These are phyloP conservation scores for Sialis fuliginosa DNA, from an alignment of 2,888 invertebrate genomes.

Conservation along the genomic window DNA sequence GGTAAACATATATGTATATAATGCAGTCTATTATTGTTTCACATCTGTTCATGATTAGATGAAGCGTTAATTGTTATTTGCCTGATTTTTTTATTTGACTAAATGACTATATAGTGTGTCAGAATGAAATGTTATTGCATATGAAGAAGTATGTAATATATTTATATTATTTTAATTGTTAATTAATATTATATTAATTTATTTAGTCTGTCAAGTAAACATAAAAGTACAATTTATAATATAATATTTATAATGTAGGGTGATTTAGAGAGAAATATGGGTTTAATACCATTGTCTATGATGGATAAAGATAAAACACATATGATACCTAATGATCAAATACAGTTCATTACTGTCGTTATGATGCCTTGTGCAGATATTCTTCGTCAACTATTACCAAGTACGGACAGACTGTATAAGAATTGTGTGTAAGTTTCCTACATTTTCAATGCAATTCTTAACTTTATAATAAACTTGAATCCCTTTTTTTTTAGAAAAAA, in stretches of 20 bases:
- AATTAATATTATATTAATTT: not conserved
- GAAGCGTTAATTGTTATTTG: not conserved
- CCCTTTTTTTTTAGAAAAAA: constrained; percentile 25
- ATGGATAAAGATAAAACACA: constrained; percentile 40
- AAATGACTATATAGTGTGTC: not conserved
- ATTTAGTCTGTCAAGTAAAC: not conserved
- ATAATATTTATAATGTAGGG: constrained; percentile 27
- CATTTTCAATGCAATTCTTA: not conserved
- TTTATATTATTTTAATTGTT: constrained; percentile 1
- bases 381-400: constrained; percentile 32
- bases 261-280: constrained; percentile 37
- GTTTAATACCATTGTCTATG: constrained; percentile 38
- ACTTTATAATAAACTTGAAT: not conserved
- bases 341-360: constrained; percentile 39
- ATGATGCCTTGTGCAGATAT: constrained; percentile 38
- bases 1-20: constrained; percentile 17
- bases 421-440: constrained; percentile 28
- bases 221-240: not conserved
- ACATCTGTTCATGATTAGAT: not conserved
- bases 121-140: not conserved
- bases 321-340: constrained; percentile 42
- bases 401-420: constrained; percentile 29
- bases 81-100: not conserved
- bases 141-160: not conserved
- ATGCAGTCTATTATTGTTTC: not conserved